A percentile compares a stretch with the other conserved stretches of the same genome.
Conservation (phyloP, 2,113 vertebrate species). For the Patagioenas fasciata region DNA sequence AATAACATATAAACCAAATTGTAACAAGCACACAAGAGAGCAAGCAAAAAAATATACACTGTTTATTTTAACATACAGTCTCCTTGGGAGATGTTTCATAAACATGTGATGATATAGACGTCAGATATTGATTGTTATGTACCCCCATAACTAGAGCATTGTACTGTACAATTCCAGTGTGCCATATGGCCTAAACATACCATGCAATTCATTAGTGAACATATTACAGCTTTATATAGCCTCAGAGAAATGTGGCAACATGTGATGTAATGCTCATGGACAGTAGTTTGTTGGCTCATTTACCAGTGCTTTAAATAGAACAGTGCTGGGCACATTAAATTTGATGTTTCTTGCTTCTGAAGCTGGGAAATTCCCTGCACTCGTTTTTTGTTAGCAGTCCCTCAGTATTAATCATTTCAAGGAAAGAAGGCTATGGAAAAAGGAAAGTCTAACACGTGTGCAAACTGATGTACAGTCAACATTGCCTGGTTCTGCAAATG, state of each 20-base stretch:
- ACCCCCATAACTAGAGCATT: constrained; percentile 5
- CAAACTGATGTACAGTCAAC: not conserved
- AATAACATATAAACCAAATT: constrained; percentile 29
- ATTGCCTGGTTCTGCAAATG: not conserved
- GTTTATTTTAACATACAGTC: constrained; percentile 11
- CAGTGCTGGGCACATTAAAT: not conserved
- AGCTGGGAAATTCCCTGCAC: not conserved
- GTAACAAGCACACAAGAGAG: not conserved
- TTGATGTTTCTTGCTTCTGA: not conserved
- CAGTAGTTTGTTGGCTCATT: constrained; percentile 64
- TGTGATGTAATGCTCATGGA: constrained; percentile 59
- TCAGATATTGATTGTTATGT: not conserved
- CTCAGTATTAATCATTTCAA: not conserved
- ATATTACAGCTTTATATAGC: constrained; percentile 40
- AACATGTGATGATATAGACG: not conserved
- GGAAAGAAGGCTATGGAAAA: not conserved
- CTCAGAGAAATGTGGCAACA: constrained; percentile 40
- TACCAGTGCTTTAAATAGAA: constrained; percentile 63
- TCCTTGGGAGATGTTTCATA: not conserved
- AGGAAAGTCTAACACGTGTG: not conserved
- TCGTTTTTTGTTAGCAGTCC: not conserved
- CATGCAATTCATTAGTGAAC: constrained; percentile 35
- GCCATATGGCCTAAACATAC: constrained; percentile 60
- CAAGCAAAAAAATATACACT: not conserved
- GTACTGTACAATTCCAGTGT: not conserved